These are phyloP conservation scores for Ptychodera flava DNA, from an alignment of 35 echinoderm and acorn worm species.

Conservation along the genomic window DNA sequence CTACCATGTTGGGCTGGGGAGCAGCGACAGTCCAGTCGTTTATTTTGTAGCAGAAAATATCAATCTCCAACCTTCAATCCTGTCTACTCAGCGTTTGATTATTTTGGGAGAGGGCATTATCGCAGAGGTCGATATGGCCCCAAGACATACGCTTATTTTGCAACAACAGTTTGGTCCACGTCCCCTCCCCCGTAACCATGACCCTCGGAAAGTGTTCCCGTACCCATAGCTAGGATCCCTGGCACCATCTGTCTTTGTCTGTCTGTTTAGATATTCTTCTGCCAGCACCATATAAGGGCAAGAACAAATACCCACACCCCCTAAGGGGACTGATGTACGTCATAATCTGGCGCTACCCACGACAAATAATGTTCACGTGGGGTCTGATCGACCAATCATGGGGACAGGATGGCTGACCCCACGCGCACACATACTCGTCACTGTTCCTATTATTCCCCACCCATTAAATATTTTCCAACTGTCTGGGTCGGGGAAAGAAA, in stretches of 20 bases:
- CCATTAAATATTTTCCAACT: not conserved
- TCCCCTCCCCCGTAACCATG: not conserved
- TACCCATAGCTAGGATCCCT: not conserved
- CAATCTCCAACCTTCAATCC: no score
- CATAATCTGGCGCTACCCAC: slow-evolving; percentile 4
- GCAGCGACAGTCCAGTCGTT: no score
- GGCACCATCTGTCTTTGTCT: not conserved
- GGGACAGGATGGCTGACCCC: slow-evolving; percentile 9
- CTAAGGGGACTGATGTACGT: slow-evolving; percentile 22
- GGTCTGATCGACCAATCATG: slow-evolving; percentile 17
- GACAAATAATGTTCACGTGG: slow-evolving; percentile 22
- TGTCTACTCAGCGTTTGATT: no score
- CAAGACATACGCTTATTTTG: no score
- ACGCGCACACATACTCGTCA: slow-evolving; percentile 1
- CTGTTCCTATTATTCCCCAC: not conserved
- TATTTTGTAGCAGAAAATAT: no score
- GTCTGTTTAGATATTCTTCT: not conserved
- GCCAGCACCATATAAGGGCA: not conserved
- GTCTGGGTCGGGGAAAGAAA: slow-evolving; percentile 12
- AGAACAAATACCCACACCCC: slow-evolving; percentile 23
- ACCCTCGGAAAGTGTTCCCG: not conserved
- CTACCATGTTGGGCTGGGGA: not conserved
- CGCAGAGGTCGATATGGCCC: no score
- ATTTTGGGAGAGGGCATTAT: no score
- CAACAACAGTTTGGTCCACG: no score